These are phyloP conservation scores for Acanthurus leucopareius DNA, from an alignment of 2,797 vertebrate genomes.

Conservation along the genomic window DNA sequence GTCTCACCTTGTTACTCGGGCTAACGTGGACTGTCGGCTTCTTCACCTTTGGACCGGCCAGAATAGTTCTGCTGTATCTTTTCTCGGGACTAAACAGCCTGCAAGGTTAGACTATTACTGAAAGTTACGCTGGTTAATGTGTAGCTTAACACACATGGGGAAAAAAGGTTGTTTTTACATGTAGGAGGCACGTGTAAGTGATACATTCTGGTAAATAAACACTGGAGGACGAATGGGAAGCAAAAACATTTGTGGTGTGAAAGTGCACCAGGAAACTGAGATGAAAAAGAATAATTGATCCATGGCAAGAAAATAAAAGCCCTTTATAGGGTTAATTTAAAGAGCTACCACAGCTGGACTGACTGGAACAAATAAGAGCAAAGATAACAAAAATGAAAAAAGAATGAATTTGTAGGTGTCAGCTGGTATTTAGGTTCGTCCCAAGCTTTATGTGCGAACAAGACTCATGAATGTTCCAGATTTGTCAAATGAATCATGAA, in stretches of 20 bases:
- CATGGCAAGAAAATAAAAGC: not conserved
- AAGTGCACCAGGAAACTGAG: not conserved
- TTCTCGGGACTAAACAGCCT: constrained; percentile 92
- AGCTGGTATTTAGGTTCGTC: not conserved
- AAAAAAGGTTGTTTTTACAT: not conserved
- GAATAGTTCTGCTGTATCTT: constrained; percentile 88
- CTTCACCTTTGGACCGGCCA: constrained; percentile 88
- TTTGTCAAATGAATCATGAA: not conserved
- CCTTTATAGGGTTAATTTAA: not conserved
- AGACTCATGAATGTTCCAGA: not conserved
- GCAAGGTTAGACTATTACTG: constrained; percentile 86
- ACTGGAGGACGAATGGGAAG: too few species aligned
- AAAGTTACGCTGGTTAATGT: not conserved
- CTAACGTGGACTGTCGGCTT: constrained; percentile 92
- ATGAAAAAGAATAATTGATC: not conserved
- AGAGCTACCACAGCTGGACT: not conserved
- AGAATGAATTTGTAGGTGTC: not conserved
- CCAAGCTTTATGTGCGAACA: not conserved
- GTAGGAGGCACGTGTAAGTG: not conserved
- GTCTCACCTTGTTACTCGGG: constrained; percentile 90
- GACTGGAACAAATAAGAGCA: too few species aligned
- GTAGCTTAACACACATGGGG: not conserved
- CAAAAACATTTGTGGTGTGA: not conserved
- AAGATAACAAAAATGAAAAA: too few species aligned
- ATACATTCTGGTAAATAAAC: not conserved